Evolutionary conservation across 2,797 vertebrate genomes (phyloP), one percentile per base, ranked within the genome.

Genomic region (Alectoris magna): DNA sequence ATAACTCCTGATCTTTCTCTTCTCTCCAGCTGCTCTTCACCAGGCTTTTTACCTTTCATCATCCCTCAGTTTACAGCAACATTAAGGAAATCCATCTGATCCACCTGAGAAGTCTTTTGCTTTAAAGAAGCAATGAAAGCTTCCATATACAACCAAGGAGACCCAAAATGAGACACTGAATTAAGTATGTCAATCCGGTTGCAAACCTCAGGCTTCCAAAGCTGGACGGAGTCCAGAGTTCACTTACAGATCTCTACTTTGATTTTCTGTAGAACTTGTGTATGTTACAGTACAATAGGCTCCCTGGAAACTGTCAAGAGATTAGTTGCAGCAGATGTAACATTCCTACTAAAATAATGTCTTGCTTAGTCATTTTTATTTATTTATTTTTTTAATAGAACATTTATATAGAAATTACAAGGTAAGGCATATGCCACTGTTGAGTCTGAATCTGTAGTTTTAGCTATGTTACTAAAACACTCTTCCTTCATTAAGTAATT

Each of bases 401-500:
- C 62, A 23, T 9, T 71, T 9, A 62, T 18, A 39, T 17, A 63
- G 68, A 84, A 91, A 88, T 67, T 71, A 17, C 29, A 90, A 80
- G 58, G 18, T 62, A 90, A 56, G 34, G 55, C 4, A 3, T 58
- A 21, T 23, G 34, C 17, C 6, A 24, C 6, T 91, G 44, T 31
- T 74, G 56, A 77, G 38, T n/a, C 49, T 46, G 91, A 87, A 71
- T 79, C 9, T 66, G 24, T 46, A 70, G 31, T 34, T 31, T 34
- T 88, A 87, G 21, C 2, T 74, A 81, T 95, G 49, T 81, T 76
- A 88, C 87, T 91, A 56, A 64, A 80, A 59, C 14, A 22, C 74
- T 53, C 75, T 89, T 74, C 36, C 75, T 75, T 77, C 72, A 83
- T 75, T 58, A 66, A 91, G 86, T 90, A 81, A 92, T 87, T 91